phyloP scores from a whole-genome alignment of 92 coral and sea anemone species.

The Umimayanthus kanabou region DNA sequence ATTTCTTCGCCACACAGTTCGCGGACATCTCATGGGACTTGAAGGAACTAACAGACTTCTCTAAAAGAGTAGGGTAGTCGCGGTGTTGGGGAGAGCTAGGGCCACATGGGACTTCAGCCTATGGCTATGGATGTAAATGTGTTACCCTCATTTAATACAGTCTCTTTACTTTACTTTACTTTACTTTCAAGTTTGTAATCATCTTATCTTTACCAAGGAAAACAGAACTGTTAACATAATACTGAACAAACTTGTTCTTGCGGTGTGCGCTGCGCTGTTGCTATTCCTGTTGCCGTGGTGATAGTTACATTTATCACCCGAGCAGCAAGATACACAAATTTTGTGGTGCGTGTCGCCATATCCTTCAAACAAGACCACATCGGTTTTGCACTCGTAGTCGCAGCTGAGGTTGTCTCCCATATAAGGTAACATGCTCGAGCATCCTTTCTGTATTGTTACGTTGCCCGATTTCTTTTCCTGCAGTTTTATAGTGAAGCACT shows the following conservation, averaged over 20 bases:
- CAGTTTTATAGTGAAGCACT: slow-evolving; percentile 48
- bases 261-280: background rate
- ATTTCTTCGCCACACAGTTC: too few relatives aligned
- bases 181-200: too few relatives aligned
- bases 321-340: slow-evolving; percentile 59
- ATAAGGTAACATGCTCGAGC: slow-evolving; percentile 42
- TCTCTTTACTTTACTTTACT: too few relatives aligned
- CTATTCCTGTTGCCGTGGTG: background rate
- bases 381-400: slow-evolving; percentile 47
- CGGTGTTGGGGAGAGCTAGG: too few relatives aligned
- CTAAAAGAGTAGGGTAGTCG: too few relatives aligned
- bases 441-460: slow-evolving; percentile 42
- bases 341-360: slow-evolving; percentile 20
- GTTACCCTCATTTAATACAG: too few relatives aligned
- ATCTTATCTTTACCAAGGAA: background rate
- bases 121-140: too few relatives aligned
- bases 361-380: slow-evolving; percentile 29
- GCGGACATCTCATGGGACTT: too few relatives aligned
- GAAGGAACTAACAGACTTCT: too few relatives aligned
- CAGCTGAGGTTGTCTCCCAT: slow-evolving; percentile 45
- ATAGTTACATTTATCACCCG: slow-evolving; percentile 47
- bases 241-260: background rate
- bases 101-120: too few relatives aligned
- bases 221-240: background rate
- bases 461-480: slow-evolving; percentile 39